These are phyloP conservation scores for Strix uralensis DNA, from an alignment of 2,113 vertebrate species.

Conservation along the genomic window DNA sequence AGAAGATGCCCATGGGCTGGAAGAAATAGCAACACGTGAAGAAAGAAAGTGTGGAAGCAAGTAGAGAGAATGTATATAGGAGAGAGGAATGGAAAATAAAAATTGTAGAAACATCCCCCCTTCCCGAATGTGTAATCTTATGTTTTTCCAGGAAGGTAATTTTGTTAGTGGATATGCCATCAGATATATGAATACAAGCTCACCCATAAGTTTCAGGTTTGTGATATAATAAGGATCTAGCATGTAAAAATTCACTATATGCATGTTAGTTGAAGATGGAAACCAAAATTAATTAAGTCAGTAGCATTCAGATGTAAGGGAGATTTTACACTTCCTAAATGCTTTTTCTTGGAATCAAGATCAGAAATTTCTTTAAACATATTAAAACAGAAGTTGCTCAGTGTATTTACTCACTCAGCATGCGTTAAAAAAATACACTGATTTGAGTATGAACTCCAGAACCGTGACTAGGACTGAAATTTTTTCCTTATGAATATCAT, in stretches of 20 bases:
- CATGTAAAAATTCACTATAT: background rate
- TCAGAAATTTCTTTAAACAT: background rate
- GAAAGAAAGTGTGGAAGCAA: background rate
- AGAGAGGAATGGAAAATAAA: background rate
- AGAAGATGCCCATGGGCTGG: slow-evolving; percentile 87
- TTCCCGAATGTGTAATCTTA: background rate
- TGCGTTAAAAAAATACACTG: background rate
- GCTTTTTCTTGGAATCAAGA: background rate
- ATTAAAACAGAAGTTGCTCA: background rate
- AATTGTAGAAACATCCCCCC: rapidly evolving
- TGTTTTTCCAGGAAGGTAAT: background rate
- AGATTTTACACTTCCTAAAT: background rate
- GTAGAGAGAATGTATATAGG: background rate
- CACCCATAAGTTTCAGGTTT: background rate
- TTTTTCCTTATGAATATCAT: background rate
- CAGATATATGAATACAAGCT: background rate
- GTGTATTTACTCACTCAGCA: background rate
- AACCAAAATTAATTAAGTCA: background rate
- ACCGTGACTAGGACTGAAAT: background rate
- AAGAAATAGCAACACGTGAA: background rate
- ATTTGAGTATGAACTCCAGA: background rate
- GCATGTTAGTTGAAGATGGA: background rate
- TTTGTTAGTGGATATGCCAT: background rate
- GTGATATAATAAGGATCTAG: background rate
- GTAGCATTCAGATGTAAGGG: background rate